Percentiles rank a stretch among this genome's conserved stretches.
Evolutionary conservation across 1,140 invertebrate species (phyloP).

Genomic region (Lethrus apterus): DNA sequence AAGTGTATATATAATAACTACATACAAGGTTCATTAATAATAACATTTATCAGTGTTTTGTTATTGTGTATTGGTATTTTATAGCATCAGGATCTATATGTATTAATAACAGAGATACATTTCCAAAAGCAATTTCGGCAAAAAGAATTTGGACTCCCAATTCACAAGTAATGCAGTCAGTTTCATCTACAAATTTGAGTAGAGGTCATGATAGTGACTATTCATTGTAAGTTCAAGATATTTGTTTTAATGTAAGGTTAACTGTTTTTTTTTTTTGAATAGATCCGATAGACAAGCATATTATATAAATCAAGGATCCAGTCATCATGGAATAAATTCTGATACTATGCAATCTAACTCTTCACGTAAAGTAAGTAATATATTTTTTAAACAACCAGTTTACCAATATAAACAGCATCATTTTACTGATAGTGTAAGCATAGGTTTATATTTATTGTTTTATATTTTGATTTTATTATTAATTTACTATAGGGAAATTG

Average conservation of each 20-base stretch:
- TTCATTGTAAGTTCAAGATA: constrained; percentile 26
- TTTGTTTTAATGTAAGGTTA: constrained; percentile 8
- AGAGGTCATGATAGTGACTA: constrained; percentile 28
- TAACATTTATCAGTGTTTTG: no score
- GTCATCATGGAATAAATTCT: constrained; percentile 17
- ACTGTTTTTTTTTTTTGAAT: not conserved
- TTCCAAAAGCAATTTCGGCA: constrained; percentile 27
- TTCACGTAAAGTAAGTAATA: constrained; percentile 17
- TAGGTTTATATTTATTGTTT: not conserved
- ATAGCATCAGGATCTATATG: constrained; percentile 52
- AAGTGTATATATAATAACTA: no score
- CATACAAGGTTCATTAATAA: no score
- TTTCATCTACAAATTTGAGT: constrained; percentile 31
- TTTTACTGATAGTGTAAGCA: not conserved
- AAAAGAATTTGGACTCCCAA: constrained; percentile 29
- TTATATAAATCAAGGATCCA: constrained; percentile 18
- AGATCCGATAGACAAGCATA: constrained; percentile 19
- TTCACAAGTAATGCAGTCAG: constrained; percentile 26
- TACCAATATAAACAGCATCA: not conserved
- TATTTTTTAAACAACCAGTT: not conserved
- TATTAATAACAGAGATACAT: constrained; percentile 46
- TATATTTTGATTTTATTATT: constrained; percentile 2
- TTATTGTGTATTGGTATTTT: no score
- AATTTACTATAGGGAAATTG: constrained; percentile 36
- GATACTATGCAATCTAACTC: constrained; percentile 9